Evolutionary conservation across 30 jellyfish, hydroid and myxozoan genomes (phyloP).

Genomic region (Turritopsis rubra): DNA sequence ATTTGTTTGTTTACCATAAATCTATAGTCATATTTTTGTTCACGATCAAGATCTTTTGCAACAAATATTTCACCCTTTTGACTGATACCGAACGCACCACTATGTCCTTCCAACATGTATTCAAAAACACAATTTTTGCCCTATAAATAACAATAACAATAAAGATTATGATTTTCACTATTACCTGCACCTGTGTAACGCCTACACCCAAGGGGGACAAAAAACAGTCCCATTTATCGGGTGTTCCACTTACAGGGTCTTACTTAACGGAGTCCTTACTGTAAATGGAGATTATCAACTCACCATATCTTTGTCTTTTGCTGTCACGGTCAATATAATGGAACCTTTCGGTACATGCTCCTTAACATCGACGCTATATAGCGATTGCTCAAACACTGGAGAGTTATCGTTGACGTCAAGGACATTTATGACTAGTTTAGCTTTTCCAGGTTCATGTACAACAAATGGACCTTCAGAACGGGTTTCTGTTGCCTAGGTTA

Average conservation of each 20-base stretch:
- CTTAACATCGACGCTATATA: background rate
- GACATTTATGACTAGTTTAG: slow-evolving; percentile 23
- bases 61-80: slow-evolving; percentile 35
- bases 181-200: too few relatives aligned
- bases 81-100: slow-evolving; percentile 29
- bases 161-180: too few relatives aligned
- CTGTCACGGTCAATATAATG: slow-evolving; percentile 40
- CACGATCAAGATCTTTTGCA: slow-evolving; percentile 26
- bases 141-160: slow-evolving; percentile 25
- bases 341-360: slow-evolving; percentile 35
- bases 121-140: slow-evolving; percentile 26
- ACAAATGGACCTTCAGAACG: background rate
- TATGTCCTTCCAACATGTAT: slow-evolving; percentile 28
- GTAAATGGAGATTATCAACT: background rate
- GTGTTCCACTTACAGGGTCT: too few relatives aligned
- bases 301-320: slow-evolving; percentile 67
- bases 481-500: slow-evolving; percentile 17
- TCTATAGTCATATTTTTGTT: slow-evolving; percentile 15
- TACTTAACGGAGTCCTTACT: background rate
- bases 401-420: slow-evolving; percentile 28
- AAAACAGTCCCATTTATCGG: too few relatives aligned
- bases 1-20: slow-evolving; percentile 10
- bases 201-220: too few relatives aligned
- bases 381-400: slow-evolving; percentile 11
- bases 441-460: slow-evolving; percentile 16